Base-by-base conservation (phyloP, 2,888 invertebrate genomes). In the Diplolepis rosae region DNA sequence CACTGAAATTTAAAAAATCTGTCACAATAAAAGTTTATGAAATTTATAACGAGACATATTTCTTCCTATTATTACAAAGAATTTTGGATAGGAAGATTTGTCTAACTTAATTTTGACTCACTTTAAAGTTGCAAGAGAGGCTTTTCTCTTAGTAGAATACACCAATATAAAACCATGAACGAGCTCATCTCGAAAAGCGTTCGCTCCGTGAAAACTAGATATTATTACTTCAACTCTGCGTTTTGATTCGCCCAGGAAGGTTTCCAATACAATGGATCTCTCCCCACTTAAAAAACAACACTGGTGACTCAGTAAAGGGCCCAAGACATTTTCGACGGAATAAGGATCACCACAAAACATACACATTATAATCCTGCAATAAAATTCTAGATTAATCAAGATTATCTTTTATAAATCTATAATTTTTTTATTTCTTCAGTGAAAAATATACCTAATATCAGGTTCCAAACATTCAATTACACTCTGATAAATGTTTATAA, bases 341-440 rank as follows among this genome's bases (percentile, higher is more conserved):
- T 94, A 98, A 1, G 96, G 96, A 89, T 98, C 98, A 67, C 97
- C 98, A 89, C 98, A 98, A 89, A 98, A 97, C 93, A 98, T 95
- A 89, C 97, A 98, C 92, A 98, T 95, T 88, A 95, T 95, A 89
- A 97, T 95, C 82, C 97, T 94, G 80, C 71, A 85, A 84, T 68
- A 45, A 35, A 56, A 66, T 69, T 65, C 1, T 22, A 27, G 35
- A 28, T 7, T 4, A 18, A 24, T 9, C 13, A n/a, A 13, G 1
- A 61, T 13, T 15, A 65, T 42, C 15, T 6, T 3, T 45, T 18
- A 11, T 9, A 42, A 18, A 13, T 65, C 11, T 11, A 65, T 42
- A 48, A 54, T 48, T 15, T 35, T 18, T 6, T 39, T 18, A 50
- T 11, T 48, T 9, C 9, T 4, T 4, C 18, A 22, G 2, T 18